phyloP scores from a whole-genome alignment of 2,797 vertebrate genomes.

The Diplodus sargus region DNA sequence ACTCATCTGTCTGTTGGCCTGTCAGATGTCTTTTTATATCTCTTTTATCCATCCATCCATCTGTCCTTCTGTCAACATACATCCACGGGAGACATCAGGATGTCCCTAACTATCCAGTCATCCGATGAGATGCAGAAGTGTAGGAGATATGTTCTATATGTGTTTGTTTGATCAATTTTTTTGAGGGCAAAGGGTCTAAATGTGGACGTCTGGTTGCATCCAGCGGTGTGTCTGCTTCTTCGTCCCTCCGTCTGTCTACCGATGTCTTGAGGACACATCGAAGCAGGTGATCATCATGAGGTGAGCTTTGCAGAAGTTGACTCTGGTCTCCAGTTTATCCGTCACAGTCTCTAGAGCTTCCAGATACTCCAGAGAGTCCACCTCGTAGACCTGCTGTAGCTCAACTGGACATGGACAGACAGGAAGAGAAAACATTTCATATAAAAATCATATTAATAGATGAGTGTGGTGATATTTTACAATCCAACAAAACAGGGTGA shows the following conservation, averaged over 20 bases:
- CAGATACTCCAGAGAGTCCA: constrained; percentile 96
- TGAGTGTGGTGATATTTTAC: not conserved
- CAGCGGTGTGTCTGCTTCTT: constrained; percentile 11
- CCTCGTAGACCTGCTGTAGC: constrained; percentile 92
- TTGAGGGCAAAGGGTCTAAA: constrained; percentile 22
- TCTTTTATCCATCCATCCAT: constrained; percentile 27
- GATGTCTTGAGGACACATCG: constrained; percentile 92
- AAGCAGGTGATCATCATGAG: constrained; percentile 99
- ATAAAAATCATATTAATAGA: not conserved
- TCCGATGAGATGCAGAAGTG: constrained; percentile 21
- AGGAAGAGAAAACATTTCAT: constrained; percentile 1
- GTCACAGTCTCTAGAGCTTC: constrained; percentile 95
- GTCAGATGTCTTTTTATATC: constrained; percentile 17
- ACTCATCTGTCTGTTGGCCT: constrained; percentile 29
- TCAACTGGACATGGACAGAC: constrained; percentile 85
- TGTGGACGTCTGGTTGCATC: constrained; percentile 20
- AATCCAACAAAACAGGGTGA: no score
- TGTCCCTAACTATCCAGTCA: constrained; percentile 24
- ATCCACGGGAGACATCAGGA: constrained; percentile 35
- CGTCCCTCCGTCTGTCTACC: constrained; percentile 79
- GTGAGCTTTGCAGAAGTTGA: constrained; percentile 99
- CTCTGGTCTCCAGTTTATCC: constrained; percentile 93
- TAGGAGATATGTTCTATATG: constrained; percentile 30
- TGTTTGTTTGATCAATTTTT: constrained; percentile 19
- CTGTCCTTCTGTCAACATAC: constrained; percentile 41